These are phyloP conservation scores for Strigamia transsilvanica DNA, from an alignment of 2,888 invertebrate species.

Conservation along the genomic window DNA sequence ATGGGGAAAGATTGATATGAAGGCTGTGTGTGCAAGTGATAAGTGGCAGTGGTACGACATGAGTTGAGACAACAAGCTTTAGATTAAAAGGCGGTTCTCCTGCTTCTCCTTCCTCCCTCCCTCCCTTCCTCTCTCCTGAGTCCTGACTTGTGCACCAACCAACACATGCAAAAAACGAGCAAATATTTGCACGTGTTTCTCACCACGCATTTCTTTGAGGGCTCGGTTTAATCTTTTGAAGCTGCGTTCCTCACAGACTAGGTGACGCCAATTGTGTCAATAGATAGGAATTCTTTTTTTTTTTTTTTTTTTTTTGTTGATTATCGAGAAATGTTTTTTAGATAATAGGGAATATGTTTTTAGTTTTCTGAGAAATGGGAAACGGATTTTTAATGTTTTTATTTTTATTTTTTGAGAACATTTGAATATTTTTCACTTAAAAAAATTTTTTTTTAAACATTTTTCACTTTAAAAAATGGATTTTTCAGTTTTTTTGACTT, in stretches of 20 bases:
- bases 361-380: not conserved
- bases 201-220: not conserved
- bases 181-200: conserved; percentile 7
- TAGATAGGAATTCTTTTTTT: not conserved
- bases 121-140: too few species aligned
- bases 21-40: conserved; percentile 11
- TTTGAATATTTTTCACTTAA: not conserved
- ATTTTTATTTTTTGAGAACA: too few species aligned
- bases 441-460: not conserved
- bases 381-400: too few species aligned
- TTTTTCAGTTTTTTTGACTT: not conserved
- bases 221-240: not conserved
- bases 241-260: conserved; percentile 23
- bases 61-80: conserved; percentile 14
- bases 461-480: not conserved
- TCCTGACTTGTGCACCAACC: not conserved
- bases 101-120: not conserved
- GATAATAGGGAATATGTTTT: not conserved
- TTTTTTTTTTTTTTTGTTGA: not conserved
- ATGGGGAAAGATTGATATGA: not conserved
- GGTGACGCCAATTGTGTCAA: conserved; percentile 14
- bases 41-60: conserved; percentile 13
- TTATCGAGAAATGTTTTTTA: conserved; percentile 9
- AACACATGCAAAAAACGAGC: not conserved
- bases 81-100: not conserved